Evolutionary conservation across 2,113 vertebrate genomes (phyloP).

Genomic region (Cololabis saira): DNA sequence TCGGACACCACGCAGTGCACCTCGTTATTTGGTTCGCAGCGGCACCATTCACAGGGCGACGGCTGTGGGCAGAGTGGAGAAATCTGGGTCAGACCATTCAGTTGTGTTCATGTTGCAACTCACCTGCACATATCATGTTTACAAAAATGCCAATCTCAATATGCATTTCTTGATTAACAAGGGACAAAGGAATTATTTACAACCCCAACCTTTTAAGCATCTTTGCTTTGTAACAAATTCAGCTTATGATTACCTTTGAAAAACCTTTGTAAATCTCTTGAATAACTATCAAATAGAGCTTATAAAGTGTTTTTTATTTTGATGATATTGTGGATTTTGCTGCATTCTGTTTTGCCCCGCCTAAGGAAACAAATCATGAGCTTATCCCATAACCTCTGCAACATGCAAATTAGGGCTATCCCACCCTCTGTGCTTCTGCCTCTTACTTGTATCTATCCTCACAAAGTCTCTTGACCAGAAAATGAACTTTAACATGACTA

Average conservation of each 20-base stretch:
- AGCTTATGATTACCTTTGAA: neutral
- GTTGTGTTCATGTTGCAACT: constrained; percentile 21
- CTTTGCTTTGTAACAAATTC: constrained; percentile 37
- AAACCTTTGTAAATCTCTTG: constrained; percentile 32
- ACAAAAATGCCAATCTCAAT: neutral
- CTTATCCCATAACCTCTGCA: constrained; percentile 54
- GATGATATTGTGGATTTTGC: constrained; percentile 51
- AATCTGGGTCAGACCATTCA: constrained; percentile 58
- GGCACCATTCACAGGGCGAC: constrained; percentile 95
- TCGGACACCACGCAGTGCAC: constrained; percentile 99
- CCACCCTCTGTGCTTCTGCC: constrained; percentile 42
- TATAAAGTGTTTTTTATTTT: neutral
- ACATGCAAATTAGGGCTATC: constrained; percentile 59
- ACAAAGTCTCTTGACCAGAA: constrained; percentile 59
- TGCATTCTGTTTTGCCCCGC: constrained; percentile 37
- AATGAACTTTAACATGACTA: constrained; percentile 70
- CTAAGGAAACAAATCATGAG: constrained; percentile 47
- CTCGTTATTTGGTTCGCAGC: constrained; percentile 99
- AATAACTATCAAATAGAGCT: neutral
- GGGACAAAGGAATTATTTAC: constrained; percentile 52
- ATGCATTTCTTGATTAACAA: constrained; percentile 22
- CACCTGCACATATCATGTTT: neutral
- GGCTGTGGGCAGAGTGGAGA: constrained; percentile 72
- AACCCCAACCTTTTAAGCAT: constrained; percentile 18
- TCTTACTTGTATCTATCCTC: constrained; percentile 47